These are phyloP conservation scores for Rhinogobius similis DNA, from an alignment of 2,113 vertebrate genomes.

Conservation along the genomic window DNA sequence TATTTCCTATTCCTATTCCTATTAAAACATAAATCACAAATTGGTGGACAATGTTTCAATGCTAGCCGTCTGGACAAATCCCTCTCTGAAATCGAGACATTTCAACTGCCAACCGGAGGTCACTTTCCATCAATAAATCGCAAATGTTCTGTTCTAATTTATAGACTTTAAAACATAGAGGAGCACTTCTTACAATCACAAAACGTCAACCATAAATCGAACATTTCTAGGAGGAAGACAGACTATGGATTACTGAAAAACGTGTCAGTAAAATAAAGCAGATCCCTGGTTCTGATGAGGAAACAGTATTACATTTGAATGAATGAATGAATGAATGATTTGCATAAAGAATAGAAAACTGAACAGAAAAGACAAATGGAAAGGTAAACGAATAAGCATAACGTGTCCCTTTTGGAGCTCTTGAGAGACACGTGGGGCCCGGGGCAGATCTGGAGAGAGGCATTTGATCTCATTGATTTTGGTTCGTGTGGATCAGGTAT, in stretches of 20 bases:
- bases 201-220: not conserved
- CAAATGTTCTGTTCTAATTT: too few relatives aligned
- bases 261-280: too few relatives aligned
- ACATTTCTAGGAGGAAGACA: not conserved
- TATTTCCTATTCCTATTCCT: too few relatives aligned
- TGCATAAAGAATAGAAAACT: not conserved
- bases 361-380: not conserved
- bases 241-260: not conserved
- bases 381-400: not conserved
- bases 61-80: too few relatives aligned
- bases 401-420: not conserved
- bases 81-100: too few relatives aligned
- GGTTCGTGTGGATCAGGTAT: slow-evolving; percentile 16
- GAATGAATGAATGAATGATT: too few relatives aligned
- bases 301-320: too few relatives aligned
- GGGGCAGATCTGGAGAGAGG: not conserved
- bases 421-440: not conserved
- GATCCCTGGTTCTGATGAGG: too few relatives aligned
- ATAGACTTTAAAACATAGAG: not conserved
- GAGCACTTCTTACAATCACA: not conserved
- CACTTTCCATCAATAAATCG: too few relatives aligned
- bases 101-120: too few relatives aligned
- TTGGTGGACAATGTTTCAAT: too few relatives aligned
- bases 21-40: not conserved
- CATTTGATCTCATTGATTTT: slow-evolving; percentile 44